Evolutionary conservation across 2,888 invertebrate species (phyloP).

Genomic region (Sinotaia quadrata): DNA sequence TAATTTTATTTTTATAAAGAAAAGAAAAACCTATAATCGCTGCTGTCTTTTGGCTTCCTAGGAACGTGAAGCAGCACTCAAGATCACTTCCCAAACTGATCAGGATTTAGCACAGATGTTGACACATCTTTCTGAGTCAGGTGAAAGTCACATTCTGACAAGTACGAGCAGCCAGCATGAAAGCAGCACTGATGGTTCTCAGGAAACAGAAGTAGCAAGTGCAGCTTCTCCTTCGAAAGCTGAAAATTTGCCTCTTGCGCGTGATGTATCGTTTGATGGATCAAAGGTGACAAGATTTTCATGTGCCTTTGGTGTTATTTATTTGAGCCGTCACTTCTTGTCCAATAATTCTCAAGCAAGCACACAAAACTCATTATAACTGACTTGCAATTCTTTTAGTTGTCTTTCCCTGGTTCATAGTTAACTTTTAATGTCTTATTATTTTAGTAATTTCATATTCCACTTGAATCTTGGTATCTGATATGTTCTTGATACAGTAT

Average conservation of each 20-base stretch:
- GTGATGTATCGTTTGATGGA: conserved; percentile 26
- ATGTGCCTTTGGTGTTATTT: background rate
- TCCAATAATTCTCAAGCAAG: too few relatives aligned
- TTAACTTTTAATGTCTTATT: too few relatives aligned
- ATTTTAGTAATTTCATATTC: too few relatives aligned
- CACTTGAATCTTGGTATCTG: too few relatives aligned
- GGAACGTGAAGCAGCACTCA: conserved; percentile 32
- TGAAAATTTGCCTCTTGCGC: background rate
- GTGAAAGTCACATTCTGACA: background rate
- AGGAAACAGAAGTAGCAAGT: background rate
- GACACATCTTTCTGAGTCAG: background rate
- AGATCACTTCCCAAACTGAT: background rate
- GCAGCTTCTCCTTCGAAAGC: background rate
- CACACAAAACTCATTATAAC: too few relatives aligned
- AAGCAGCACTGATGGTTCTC: background rate
- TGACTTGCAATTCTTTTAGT: too few relatives aligned
- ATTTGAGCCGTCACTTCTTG: too few relatives aligned
- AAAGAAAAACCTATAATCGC: too few relatives aligned
- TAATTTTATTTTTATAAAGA: too few relatives aligned
- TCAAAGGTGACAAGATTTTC: conserved; percentile 15
- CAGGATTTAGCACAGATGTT: conserved; percentile 4
- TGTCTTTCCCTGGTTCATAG: too few relatives aligned
- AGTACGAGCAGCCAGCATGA: background rate
- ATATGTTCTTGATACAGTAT: too few relatives aligned
- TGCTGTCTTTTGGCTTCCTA: too few relatives aligned